Evolutionary conservation across 2,797 vertebrate genomes (phyloP).

Genomic region (Chanos chanos): DNA sequence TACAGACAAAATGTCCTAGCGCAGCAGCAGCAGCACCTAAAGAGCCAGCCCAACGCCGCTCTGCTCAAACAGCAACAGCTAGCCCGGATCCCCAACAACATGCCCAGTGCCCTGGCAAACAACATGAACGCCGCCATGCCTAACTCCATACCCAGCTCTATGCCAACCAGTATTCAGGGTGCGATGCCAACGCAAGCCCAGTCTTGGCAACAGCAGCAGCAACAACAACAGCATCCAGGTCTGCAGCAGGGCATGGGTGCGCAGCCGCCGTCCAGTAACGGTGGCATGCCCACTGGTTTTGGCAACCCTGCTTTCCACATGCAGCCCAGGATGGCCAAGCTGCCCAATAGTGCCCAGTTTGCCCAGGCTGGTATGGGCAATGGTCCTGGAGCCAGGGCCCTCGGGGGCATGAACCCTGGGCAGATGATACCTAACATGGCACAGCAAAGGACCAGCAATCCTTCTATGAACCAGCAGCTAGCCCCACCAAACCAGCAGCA

Average conservation of each 20-base stretch:
- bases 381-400: slow-evolving; percentile 68
- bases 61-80: slow-evolving; percentile 78
- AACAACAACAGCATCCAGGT: slow-evolving; percentile 69
- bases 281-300: slow-evolving; percentile 67
- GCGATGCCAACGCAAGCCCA: slow-evolving; percentile 69
- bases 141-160: slow-evolving; percentile 65
- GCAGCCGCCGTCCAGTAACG: slow-evolving; percentile 70
- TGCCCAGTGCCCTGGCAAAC: slow-evolving; percentile 52
- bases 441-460: slow-evolving; percentile 79
- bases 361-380: slow-evolving; percentile 69
- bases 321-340: slow-evolving; percentile 84
- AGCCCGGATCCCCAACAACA: slow-evolving; percentile 75
- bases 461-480: slow-evolving; percentile 40
- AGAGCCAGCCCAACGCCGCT: slow-evolving; percentile 75
- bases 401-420: slow-evolving; percentile 77
- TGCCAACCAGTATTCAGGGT: slow-evolving; percentile 47
- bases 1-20: slow-evolving; percentile 84
- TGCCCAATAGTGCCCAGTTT: slow-evolving; percentile 71
- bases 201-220: slow-evolving; percentile 80
- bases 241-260: slow-evolving; percentile 72
- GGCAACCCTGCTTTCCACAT: slow-evolving; percentile 80
- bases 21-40: slow-evolving; percentile 70
- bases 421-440: slow-evolving; percentile 80
- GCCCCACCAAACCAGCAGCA: slow-evolving; percentile 68
- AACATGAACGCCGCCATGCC: slow-evolving; percentile 67